Conservation (phyloP, 2,797 vertebrate species). For the Fistularia tabacaria region DNA sequence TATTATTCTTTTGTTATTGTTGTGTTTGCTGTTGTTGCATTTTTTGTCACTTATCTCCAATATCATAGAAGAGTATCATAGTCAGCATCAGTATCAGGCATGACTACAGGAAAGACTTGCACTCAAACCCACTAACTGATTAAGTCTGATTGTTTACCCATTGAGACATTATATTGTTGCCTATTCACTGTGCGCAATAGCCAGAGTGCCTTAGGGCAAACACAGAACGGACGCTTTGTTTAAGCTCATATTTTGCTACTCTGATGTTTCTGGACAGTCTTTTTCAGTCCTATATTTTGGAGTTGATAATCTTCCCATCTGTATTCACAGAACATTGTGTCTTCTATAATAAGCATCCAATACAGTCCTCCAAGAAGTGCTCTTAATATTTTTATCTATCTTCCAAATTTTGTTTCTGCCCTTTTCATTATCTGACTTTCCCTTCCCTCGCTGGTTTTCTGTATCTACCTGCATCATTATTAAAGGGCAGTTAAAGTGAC, state of each 20-base stretch:
- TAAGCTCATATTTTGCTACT: constrained; percentile 5
- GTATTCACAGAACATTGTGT: constrained; percentile 15
- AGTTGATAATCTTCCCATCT: constrained; percentile 14
- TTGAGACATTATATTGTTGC: constrained; percentile 7
- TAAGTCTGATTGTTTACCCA: constrained; percentile 5
- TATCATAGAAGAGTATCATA: no score
- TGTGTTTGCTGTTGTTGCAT: no score
- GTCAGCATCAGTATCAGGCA: no score
- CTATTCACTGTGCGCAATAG: constrained; percentile 10
- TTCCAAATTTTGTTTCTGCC: constrained; percentile 25
- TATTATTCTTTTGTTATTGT: no score
- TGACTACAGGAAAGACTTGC: not conserved
- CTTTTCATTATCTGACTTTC: constrained; percentile 29
- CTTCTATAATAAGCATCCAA: constrained; percentile 26
- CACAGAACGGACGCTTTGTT: constrained; percentile 3
- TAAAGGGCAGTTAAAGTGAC: constrained; percentile 41
- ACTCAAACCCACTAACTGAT: not conserved
- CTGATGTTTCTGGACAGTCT: constrained; percentile 15
- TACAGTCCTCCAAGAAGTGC: constrained; percentile 19
- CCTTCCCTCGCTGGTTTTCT: constrained; percentile 10
- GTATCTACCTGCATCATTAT: constrained; percentile 46
- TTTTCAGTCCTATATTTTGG: constrained; percentile 6
- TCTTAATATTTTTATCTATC: constrained; percentile 25
- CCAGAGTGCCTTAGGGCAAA: constrained; percentile 8
- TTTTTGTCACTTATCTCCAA: no score